These are phyloP conservation scores for Polietes domitor DNA, from an alignment of 2,888 invertebrate species.

Conservation along the genomic window DNA sequence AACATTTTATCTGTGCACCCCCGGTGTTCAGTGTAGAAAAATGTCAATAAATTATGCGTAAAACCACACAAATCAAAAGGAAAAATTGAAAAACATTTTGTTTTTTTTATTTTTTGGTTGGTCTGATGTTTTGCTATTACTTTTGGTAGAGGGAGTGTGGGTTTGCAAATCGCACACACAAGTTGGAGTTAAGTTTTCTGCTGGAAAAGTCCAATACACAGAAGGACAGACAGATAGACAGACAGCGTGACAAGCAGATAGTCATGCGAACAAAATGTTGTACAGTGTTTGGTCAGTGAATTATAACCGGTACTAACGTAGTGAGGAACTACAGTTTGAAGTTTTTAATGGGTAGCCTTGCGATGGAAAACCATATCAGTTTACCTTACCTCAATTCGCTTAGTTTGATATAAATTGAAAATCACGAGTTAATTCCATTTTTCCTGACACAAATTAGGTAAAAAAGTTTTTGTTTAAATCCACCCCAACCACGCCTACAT, in stretches of 20 bases:
- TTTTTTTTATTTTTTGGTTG: background rate
- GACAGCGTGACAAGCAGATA: constrained; percentile 9
- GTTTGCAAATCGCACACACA: constrained; percentile 54
- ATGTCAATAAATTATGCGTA: constrained; percentile 71
- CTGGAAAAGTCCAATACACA: constrained; percentile 42
- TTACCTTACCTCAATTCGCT: too few relatives aligned
- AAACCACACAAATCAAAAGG: constrained; percentile 71
- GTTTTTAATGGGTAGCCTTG: too few relatives aligned
- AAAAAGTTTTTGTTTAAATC: too few relatives aligned
- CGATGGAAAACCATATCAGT: too few relatives aligned
- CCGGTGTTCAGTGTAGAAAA: constrained; percentile 62
- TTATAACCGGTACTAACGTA: background rate
- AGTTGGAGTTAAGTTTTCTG: constrained; percentile 52
- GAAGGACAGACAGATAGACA: constrained; percentile 1
- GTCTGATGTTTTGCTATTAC: constrained; percentile 15
- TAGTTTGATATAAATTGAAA: too few relatives aligned
- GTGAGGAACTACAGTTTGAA: too few relatives aligned
- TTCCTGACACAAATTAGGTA: too few relatives aligned
- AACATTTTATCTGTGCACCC: constrained; percentile 44
- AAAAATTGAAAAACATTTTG: constrained; percentile 70
- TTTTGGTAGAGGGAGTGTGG: constrained; percentile 1
- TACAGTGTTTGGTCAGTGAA: background rate
- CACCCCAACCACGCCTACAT: too few relatives aligned
- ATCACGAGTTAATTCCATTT: too few relatives aligned
- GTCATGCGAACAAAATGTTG: background rate